Conservation (phyloP, 2,797 vertebrate genomes). For the Morelia viridis region DNA sequence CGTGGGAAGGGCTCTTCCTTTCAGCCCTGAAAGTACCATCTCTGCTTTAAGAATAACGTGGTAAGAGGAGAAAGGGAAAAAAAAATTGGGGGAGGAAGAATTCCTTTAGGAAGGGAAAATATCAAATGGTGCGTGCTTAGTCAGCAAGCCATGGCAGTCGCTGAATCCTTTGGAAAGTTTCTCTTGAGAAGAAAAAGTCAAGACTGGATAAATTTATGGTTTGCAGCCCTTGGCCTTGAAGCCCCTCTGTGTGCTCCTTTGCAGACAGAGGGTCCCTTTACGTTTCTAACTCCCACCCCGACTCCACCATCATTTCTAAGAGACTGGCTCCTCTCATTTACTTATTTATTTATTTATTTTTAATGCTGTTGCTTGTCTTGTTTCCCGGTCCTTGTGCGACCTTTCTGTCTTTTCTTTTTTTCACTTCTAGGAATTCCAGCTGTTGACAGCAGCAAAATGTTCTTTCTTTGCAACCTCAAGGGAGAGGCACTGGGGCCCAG, state of each 20-base stretch:
- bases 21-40: background rate
- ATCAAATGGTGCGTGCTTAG: background rate
- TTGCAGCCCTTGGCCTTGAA: background rate
- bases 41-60: background rate
- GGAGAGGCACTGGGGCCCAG: slow-evolving; percentile 35
- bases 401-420: slow-evolving; percentile 47
- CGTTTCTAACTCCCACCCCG: background rate
- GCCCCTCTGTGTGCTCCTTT: accelerated
- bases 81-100: background rate
- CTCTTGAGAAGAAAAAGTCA: background rate
- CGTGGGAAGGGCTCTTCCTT: background rate
- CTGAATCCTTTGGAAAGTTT: background rate
- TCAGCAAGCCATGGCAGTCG: background rate
- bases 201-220: background rate
- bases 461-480: slow-evolving; percentile 53
- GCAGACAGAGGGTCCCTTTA: background rate
- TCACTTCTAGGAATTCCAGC: slow-evolving; percentile 66
- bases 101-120: background rate
- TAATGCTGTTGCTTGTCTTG: background rate
- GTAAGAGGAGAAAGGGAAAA: background rate
- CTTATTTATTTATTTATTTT: background rate
- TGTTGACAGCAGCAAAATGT: slow-evolving; percentile 55
- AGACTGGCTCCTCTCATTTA: background rate
- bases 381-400: slow-evolving; percentile 45
- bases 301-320: background rate